phyloP scores from a whole-genome alignment of 2,888 invertebrate genomes.

The Lagria hirta region DNA sequence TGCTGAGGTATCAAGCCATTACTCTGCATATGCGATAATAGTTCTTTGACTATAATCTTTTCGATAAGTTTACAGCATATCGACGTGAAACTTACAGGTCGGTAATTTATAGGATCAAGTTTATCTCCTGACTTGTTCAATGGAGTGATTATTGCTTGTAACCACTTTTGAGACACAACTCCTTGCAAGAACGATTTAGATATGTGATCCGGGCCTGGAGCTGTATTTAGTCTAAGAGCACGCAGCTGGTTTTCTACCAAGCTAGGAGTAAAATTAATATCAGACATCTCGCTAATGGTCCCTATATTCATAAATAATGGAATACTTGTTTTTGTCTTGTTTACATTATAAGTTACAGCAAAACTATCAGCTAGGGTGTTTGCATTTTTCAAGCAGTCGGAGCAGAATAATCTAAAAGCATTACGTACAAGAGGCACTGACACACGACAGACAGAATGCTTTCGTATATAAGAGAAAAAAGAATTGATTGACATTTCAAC shows the following conservation, averaged over 20 bases:
- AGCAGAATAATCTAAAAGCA: slow-evolving; percentile 2
- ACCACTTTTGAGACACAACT: slow-evolving; percentile 2
- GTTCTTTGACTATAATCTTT: slow-evolving; percentile 7
- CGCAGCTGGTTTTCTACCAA: slow-evolving; percentile 4
- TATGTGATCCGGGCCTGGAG: slow-evolving; percentile 5
- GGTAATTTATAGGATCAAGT: slow-evolving; percentile 5
- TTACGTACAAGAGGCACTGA: slow-evolving; percentile 3
- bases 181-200: too few relatives aligned
- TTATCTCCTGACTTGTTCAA: slow-evolving; percentile 6
- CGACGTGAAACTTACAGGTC: slow-evolving; percentile 5
- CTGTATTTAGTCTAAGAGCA: slow-evolving; percentile 3
- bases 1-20: slow-evolving; percentile 1
- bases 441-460: not conserved
- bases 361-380: slow-evolving; percentile 5
- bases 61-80: slow-evolving; percentile 4
- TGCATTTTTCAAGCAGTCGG: slow-evolving; percentile 1
- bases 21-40: slow-evolving; percentile 1
- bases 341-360: slow-evolving; percentile 4
- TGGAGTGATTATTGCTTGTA: slow-evolving; percentile 5
- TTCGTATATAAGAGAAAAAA: slow-evolving; percentile 2
- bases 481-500: too few relatives aligned
- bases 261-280: slow-evolving; percentile 2
- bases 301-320: slow-evolving; percentile 2
- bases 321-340: not conserved
- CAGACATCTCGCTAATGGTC: not conserved